Base-by-base conservation (phyloP, 2,797 vertebrate species). In the Mormyrus hasselquistii region DNA sequence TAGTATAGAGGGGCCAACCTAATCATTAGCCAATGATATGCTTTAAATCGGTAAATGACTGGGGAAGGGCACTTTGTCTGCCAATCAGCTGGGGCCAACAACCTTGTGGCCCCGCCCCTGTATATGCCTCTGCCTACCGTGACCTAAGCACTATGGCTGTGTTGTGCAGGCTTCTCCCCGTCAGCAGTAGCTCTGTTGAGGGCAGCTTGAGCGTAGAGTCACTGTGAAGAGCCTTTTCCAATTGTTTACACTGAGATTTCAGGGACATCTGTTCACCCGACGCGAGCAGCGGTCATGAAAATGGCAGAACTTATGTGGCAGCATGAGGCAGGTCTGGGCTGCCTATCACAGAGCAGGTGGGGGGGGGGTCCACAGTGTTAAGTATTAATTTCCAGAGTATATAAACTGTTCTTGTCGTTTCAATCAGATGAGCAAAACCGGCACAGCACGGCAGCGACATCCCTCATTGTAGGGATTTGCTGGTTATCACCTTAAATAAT, bases 191-290 rank as follows among this genome's bases (percentile, higher is more conserved):
- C 76, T 50, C 86, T 79, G 12, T 34, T 50, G 50, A 88, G 49
- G 79, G 34, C 49, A 73, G 76, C 34, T 83, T 88, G 49, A 85
- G 55, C 8, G 9, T 19, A 8, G 57, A 7, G 38, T 88, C 34
- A 86, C 82, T 73, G 82, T 1, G 49, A 88, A 19, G 44, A 29
- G 69, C 83, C 62, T 79, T 82, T 73, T 87, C 65, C 86, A 59
- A 87, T 62, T 87, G 65, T 87, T 87, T 79, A 59, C 59, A 25
- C 50, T 52, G 50, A 88, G 12, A 79, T 55, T 55, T 65, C 90
- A 87, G 38, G 9, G 65, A 53, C 88, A 87, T 90, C 69, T 90
- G 88, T 57, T 87, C 65, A n/a, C 86, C 41, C 22, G 16, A 38
- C 14, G 38, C 14, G 34, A 12, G 49, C 25, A 82, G 47, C 50